phyloP scores from a whole-genome alignment of 2,888 invertebrate species.

The Dicranocentrus wangi region DNA sequence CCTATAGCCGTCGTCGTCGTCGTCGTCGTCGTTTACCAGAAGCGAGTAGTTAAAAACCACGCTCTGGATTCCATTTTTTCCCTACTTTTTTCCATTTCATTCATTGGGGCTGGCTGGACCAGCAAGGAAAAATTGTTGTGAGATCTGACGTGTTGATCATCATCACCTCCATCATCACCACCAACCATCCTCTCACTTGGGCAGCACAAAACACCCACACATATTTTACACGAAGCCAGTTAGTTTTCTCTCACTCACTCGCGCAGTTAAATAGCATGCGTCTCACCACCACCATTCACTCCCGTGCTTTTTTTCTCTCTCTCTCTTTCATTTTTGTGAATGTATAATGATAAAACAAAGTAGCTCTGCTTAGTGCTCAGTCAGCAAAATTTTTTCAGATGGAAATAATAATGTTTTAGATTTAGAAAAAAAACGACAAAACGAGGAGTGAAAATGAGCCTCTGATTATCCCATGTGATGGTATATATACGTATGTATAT shows the following conservation, averaged over 20 bases:
- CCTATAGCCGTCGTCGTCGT: not conserved
- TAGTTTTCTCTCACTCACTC: no score
- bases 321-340: not conserved
- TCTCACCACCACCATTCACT: not conserved
- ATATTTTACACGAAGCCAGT: no score
- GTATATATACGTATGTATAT: no score
- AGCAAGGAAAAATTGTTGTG: slow-evolving; percentile 15
- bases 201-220: no score
- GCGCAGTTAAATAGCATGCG: no score
- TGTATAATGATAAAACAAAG: no score
- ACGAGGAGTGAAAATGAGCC: no score
- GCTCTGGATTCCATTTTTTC: not conserved
- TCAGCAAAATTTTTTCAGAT: no score
- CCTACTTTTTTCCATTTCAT: not conserved
- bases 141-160: slow-evolving; percentile 50
- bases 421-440: no score
- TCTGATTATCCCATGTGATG: no score
- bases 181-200: slow-evolving; percentile 2
- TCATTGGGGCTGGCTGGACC: not conserved
- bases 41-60: not conserved
- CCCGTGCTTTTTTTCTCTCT: not conserved
- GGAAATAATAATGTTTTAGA: no score
- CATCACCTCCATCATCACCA: not conserved
- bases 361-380: no score
- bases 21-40: not conserved